A percentile compares a stretch with the other conserved stretches of the same genome.
These are phyloP conservation scores for Pseudachorutes palmiensis DNA, from an alignment of 1,140 invertebrate genomes.

Conservation along the genomic window DNA sequence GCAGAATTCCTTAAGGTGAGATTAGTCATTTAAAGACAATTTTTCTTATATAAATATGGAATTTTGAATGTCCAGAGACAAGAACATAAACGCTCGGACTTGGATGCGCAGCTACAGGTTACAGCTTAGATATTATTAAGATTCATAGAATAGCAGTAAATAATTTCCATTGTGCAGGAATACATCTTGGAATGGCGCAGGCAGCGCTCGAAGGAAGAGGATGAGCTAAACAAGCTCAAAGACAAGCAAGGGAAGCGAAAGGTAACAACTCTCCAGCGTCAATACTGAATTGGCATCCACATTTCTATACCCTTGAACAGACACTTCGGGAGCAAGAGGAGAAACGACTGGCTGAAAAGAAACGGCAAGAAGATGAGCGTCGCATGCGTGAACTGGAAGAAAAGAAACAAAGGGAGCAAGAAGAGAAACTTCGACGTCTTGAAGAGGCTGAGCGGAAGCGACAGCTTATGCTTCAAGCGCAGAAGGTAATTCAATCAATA, in stretches of 20 bases:
- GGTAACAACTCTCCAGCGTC: slow-evolving; percentile 6
- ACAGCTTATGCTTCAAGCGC: slow-evolving; percentile 41
- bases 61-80: neutral
- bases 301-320: slow-evolving; percentile 20
- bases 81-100: neutral
- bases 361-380: slow-evolving; percentile 45
- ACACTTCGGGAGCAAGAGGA: slow-evolving; percentile 45
- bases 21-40: neutral
- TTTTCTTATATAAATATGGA: neutral
- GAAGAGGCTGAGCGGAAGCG: slow-evolving; percentile 47
- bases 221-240: slow-evolving; percentile 47
- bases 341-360: slow-evolving; percentile 44
- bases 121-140: neutral
- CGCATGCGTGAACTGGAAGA: slow-evolving; percentile 40
- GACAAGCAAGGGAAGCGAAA: slow-evolving; percentile 43
- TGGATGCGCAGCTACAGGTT: slow-evolving; percentile 2
- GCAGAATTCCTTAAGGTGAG: neutral
- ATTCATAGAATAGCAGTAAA: neutral
- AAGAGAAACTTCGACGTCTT: slow-evolving; percentile 47
- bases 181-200: slow-evolving; percentile 46
- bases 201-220: slow-evolving; percentile 46
- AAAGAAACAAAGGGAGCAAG: slow-evolving; percentile 43
- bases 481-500: slow-evolving; percentile 36
- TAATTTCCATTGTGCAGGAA: slow-evolving; percentile 33
- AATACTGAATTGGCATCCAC: slow-evolving; percentile 8